A percentile compares a stretch with the other conserved stretches of the same genome.
Conservation (phyloP, 2,797 vertebrate genomes). For the Aselliscus stoliczkanus region DNA sequence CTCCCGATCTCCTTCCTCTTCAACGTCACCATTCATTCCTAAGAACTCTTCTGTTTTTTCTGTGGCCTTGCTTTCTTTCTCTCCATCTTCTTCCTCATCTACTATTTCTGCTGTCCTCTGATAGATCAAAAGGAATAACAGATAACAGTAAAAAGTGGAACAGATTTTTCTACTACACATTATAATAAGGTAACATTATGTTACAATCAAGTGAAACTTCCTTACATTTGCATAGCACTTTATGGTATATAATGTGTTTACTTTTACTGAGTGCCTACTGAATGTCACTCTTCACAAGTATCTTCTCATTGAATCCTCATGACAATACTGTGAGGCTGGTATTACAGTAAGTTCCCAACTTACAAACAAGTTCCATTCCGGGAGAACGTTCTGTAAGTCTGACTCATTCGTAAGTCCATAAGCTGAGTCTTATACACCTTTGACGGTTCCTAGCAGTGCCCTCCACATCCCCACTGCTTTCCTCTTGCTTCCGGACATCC, state of each 20-base stretch:
- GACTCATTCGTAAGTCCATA: too few species aligned
- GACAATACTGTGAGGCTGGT: neutral
- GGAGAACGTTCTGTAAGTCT: too few species aligned
- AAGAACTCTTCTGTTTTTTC: conserved; percentile 59
- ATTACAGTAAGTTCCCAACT: too few species aligned
- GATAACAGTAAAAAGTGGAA: neutral
- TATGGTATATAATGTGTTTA: neutral
- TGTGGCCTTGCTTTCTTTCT: conserved; percentile 64
- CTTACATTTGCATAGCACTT: neutral
- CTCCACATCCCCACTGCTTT: too few species aligned
- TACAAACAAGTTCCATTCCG: too few species aligned
- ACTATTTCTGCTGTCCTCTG: conserved; percentile 86
- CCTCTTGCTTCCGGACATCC: too few species aligned
- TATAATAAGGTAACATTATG: neutral
- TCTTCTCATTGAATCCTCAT: neutral
- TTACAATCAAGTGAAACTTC: neutral
- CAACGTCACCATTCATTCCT: conserved; percentile 53
- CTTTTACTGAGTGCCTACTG: neutral
- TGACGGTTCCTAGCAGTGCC: too few species aligned
- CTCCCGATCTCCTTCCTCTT: conserved; percentile 37
- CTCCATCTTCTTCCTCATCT: conserved; percentile 82
- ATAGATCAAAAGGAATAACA: conserved; percentile 44
- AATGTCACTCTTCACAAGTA: neutral
- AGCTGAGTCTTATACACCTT: too few species aligned
- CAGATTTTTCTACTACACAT: too few species aligned